phyloP scores from a whole-genome alignment of 1,140 invertebrate species.

The Brachystomella parvula region DNA sequence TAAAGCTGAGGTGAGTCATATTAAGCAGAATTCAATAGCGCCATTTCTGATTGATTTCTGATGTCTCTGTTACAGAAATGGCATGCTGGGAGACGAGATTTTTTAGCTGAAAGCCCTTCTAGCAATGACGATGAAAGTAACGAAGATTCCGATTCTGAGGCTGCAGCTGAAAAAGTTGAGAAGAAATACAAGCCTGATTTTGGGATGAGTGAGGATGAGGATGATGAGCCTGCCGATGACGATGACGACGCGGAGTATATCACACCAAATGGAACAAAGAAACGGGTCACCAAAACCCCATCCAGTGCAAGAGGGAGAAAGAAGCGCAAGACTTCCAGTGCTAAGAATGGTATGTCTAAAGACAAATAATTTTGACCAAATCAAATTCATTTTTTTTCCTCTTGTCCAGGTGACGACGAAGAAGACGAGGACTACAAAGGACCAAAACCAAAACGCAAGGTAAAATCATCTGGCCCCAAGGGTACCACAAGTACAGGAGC shows the following conservation, averaged over 20 bases:
- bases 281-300: neutral
- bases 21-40: neutral
- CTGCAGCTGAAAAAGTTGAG: neutral
- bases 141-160: neutral
- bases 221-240: neutral
- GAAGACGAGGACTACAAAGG: neutral
- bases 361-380: neutral
- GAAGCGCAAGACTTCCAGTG: neutral
- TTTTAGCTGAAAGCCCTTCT: neutral
- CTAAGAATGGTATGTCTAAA: conserved; percentile 3
- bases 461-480: neutral
- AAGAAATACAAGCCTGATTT: neutral
- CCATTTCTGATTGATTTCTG: neutral
- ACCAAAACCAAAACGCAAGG: neutral
- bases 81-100: neutral
- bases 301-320: neutral
- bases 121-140: neutral
- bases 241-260: neutral
- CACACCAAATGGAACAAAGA: neutral
- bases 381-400: too few relatives aligned
- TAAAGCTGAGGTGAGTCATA: neutral
- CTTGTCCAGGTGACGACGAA: neutral
- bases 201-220: conserved; percentile 4
- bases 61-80: neutral
- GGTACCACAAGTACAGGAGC: neutral